A percentile compares a stretch with the other conserved stretches of the same genome.
Conservation (phyloP, 2,888 invertebrate species). For the Leptopilina drosophilae region DNA sequence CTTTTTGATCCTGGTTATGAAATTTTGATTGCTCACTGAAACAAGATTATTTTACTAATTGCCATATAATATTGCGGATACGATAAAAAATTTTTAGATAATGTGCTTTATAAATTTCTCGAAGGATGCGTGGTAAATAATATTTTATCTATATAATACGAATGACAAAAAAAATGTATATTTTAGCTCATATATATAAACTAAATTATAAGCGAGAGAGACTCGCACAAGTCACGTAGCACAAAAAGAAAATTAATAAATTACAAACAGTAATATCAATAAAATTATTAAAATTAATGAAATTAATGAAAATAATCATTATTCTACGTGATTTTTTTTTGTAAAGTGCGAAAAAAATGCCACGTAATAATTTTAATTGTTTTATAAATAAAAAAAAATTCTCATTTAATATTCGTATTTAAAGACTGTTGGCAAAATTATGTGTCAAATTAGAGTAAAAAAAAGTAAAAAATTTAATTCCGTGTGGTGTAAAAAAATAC, state of each 20-base stretch:
- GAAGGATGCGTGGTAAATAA: conserved; percentile 16
- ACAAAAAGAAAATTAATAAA: not conserved
- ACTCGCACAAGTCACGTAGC: not conserved
- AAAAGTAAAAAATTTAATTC: conserved; percentile 34
- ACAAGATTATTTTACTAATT: conserved; percentile 33
- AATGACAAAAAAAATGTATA: conserved; percentile 33
- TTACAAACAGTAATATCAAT: not conserved
- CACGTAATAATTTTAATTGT: conserved; percentile 40
- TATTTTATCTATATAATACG: conserved; percentile 52
- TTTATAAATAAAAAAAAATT: conserved; percentile 53
- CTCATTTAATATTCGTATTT: conserved; percentile 56
- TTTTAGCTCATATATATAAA: conserved; percentile 40
- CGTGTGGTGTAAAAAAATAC: conserved; percentile 14
- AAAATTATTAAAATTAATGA: not conserved
- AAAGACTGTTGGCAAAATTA: conserved; percentile 71
- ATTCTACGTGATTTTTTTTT: not conserved
- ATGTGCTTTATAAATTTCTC: not conserved
- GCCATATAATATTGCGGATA: not conserved
- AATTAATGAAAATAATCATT: not conserved
- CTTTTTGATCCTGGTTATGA: conserved; percentile 48
- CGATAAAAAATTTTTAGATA: conserved; percentile 2
- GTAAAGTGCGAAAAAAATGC: not conserved
- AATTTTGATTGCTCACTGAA: conserved; percentile 43
- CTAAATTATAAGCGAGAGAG: not conserved
- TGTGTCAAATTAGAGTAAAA: conserved; percentile 69